A percentile compares a stretch with the other conserved stretches of the same genome.
These are phyloP conservation scores for Psococerastis gibbosa DNA, from an alignment of 2,888 invertebrate genomes.

Conservation along the genomic window DNA sequence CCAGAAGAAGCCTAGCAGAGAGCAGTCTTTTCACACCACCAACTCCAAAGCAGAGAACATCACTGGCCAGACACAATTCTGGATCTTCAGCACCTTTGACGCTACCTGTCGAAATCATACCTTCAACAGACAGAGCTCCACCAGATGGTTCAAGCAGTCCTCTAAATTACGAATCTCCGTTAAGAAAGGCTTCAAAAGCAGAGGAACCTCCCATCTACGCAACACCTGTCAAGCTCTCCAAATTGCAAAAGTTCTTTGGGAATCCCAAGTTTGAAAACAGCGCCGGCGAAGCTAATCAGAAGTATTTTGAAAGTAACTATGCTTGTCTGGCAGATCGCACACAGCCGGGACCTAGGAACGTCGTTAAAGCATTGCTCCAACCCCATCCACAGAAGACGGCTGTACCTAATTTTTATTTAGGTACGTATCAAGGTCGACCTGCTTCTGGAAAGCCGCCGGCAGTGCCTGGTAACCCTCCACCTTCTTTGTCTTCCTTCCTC, in stretches of 20 bases:
- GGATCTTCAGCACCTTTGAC: constrained; percentile 1
- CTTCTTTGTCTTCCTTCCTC: constrained; percentile 26
- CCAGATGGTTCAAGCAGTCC: constrained; percentile 8
- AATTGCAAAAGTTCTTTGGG: constrained; percentile 7
- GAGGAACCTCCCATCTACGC: constrained; percentile 8
- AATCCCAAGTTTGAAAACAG: constrained; percentile 10
- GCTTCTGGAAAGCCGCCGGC: background rate
- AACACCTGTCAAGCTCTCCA: constrained; percentile 4
- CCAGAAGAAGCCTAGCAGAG: constrained; percentile 4
- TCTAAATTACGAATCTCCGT: background rate
- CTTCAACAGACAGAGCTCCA: background rate
- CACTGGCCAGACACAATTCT: constrained; percentile 1
- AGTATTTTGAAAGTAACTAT: constrained; percentile 8
- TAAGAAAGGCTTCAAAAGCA: background rate
- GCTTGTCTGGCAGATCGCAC: background rate
- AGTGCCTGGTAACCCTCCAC: constrained; percentile 1
- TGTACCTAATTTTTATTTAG: constrained; percentile 2
- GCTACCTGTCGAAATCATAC: constrained; percentile 4
- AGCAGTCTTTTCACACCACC: constrained; percentile 7
- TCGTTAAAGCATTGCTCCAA: background rate
- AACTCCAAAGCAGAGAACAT: background rate
- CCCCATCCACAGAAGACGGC: background rate
- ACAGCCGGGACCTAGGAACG: constrained; percentile 1
- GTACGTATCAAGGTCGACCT: constrained; percentile 11
- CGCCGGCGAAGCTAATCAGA: background rate